These are phyloP conservation scores for Stegastes partitus DNA, from an alignment of 2,113 vertebrate genomes.

Conservation along the genomic window DNA sequence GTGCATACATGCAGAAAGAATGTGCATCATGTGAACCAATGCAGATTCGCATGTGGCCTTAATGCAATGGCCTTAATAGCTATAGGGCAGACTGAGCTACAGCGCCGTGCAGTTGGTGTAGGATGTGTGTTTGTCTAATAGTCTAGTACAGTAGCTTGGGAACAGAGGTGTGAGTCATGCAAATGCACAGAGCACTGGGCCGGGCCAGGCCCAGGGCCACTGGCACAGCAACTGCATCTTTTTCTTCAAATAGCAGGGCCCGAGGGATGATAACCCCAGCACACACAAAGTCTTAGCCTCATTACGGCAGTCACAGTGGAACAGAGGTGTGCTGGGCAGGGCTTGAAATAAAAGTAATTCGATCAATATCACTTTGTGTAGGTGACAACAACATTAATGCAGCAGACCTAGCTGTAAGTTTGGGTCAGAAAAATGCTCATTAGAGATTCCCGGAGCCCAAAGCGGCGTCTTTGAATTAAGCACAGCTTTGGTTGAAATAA, in stretches of 20 bases:
- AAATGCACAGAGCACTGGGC: slow-evolving; percentile 38
- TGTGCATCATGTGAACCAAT: slow-evolving; percentile 12
- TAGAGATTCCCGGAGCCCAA: neutral
- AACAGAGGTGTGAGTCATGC: slow-evolving; percentile 68
- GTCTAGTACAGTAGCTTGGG: slow-evolving; percentile 60
- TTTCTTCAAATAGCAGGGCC: slow-evolving; percentile 71
- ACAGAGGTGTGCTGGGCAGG: slow-evolving; percentile 31
- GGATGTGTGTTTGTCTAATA: slow-evolving; percentile 48
- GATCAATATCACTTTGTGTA: neutral
- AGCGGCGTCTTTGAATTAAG: neutral
- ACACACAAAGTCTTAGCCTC: slow-evolving; percentile 32
- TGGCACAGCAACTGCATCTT: slow-evolving; percentile 51
- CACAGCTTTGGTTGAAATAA: neutral
- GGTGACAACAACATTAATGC: neutral
- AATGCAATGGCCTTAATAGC: slow-evolving; percentile 9
- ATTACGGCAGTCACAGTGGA: slow-evolving; percentile 37
- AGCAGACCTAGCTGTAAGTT: too few species aligned
- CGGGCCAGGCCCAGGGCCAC: slow-evolving; percentile 52
- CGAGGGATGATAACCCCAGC: slow-evolving; percentile 55
- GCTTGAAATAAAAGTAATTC: slow-evolving; percentile 1
- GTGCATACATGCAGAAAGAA: slow-evolving; percentile 21
- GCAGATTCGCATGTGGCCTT: slow-evolving; percentile 42
- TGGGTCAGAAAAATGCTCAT: neutral
- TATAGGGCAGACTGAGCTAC: slow-evolving; percentile 45
- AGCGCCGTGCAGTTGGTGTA: slow-evolving; percentile 18